Percentiles rank a stretch among this genome's conserved stretches.
These are phyloP conservation scores for Myotis pilosus DNA, from an alignment of 2,797 vertebrate species.

Conservation along the genomic window DNA sequence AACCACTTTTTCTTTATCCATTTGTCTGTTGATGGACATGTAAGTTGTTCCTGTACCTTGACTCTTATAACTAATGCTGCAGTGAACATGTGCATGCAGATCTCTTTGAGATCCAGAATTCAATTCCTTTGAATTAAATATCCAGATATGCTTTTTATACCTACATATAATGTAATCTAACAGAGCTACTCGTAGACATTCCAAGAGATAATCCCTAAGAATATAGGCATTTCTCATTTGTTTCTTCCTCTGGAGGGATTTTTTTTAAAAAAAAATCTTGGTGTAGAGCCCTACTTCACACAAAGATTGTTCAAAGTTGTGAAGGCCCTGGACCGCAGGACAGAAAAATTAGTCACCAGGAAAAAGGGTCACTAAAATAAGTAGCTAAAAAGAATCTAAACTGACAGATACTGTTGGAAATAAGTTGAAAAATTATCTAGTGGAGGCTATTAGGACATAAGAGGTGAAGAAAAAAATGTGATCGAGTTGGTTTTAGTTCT, in stretches of 20 bases:
- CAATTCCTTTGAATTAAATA: neutral
- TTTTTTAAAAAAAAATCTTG: neutral
- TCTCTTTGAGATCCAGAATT: neutral
- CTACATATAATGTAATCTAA: neutral
- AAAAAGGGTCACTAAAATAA: neutral
- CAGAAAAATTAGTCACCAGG: neutral
- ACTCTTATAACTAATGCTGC: neutral
- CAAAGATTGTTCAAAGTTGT: neutral
- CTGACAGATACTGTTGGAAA: neutral
- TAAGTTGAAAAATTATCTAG: neutral
- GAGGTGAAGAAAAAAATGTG: neutral
- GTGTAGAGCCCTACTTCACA: neutral
- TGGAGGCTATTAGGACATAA: neutral
- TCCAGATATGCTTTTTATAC: neutral
- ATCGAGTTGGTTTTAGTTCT: neutral
- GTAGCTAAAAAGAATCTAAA: neutral
- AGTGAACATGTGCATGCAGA: neutral
- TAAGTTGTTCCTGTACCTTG: neutral
- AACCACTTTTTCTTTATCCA: neutral
- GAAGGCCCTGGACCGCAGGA: neutral
- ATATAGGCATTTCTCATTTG: neutral
- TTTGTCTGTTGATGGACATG: neutral
- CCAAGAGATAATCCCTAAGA: neutral
- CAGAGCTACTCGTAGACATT: neutral
- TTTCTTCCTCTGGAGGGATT: neutral